phyloP scores from a whole-genome alignment of 2,113 vertebrate species.

The Patagioenas fasciata region DNA sequence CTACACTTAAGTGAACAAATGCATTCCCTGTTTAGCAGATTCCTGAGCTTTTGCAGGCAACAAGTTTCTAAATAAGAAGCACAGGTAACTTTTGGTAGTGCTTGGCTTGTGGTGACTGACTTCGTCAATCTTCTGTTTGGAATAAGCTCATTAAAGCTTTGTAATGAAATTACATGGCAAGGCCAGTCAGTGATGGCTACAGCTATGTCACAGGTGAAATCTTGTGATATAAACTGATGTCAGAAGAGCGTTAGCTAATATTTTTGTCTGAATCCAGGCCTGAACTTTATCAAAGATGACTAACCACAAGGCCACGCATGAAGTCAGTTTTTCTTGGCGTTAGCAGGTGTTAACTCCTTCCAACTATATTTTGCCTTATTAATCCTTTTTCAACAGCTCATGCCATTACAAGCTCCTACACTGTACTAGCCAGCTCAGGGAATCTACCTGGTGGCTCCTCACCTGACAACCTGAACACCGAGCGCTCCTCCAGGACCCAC shows the following conservation, averaged over 20 bases:
- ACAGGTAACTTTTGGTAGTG: background rate
- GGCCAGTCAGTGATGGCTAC: fast-evolving
- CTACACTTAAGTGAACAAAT: background rate
- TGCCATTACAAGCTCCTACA: background rate
- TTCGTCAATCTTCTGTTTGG: background rate
- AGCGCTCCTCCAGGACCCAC: background rate
- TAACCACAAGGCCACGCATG: background rate
- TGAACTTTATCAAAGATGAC: background rate
- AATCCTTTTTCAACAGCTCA: background rate
- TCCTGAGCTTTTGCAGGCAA: background rate
- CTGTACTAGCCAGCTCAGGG: background rate
- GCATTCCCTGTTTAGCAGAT: background rate
- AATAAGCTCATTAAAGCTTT: background rate
- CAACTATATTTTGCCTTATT: background rate
- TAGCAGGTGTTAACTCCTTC: background rate
- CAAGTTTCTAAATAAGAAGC: background rate
- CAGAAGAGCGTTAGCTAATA: fast-evolving
- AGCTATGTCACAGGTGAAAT: fast-evolving
- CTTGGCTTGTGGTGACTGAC: background rate
- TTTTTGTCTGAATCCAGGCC: background rate
- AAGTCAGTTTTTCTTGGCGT: background rate
- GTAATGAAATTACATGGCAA: background rate
- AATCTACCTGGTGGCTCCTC: background rate
- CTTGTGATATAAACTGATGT: background rate
- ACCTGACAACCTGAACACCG: fast-evolving